Base-by-base conservation (phyloP, 2,888 invertebrate species). In the Leptopterna dolabrata region DNA sequence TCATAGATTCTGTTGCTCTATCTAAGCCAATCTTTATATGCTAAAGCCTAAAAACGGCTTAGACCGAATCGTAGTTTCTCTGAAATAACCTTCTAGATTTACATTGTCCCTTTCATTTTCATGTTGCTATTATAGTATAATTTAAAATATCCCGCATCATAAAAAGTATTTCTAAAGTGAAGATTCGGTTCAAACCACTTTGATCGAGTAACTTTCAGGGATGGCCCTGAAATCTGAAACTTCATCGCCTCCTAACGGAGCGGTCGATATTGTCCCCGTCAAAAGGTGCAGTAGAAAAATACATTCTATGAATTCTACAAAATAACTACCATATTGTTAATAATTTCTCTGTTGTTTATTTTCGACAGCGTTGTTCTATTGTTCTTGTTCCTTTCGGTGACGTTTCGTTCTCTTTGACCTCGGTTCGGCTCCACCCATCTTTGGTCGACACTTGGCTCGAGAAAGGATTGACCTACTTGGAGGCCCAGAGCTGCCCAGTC, bases 201-300 rank as follows among this genome's bases (percentile, higher is more conserved):
- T 30, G 4, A 7, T 36, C 41, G 36, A 73, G 73, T 73, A 73
- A 41, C 19, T 73, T 73, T 16, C 41, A 73, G 9, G 45, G 45
- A 89, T 90, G 90, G 90, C 90, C 88, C 90, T 90, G 82, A 89
- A 89, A 88, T 88, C 89, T 86, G 90, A 90, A 83, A 87, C 89
- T 71, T 63, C 80, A 71, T 86, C 89, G 76, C 89, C 89, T 80
- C 88, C 89, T 47, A 88, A 89, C 88, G 89, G 89, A 86, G 88
- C 87, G 88, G 88, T 88, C 87, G 88, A 89, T 89, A 86, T 88
- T 89, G 73, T 86, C 83, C 87, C 86, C 43, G 88, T 86, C 76
- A 88, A 89, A 89, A 89, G 89, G 89, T 89, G 89, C 89, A 89
- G 89, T 89, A 89, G 85, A 43, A 55, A n/a, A 63, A 6, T 80